These are phyloP conservation scores for Xiphorhynchus elegans DNA, from an alignment of 2,113 vertebrate species.

Conservation along the genomic window DNA sequence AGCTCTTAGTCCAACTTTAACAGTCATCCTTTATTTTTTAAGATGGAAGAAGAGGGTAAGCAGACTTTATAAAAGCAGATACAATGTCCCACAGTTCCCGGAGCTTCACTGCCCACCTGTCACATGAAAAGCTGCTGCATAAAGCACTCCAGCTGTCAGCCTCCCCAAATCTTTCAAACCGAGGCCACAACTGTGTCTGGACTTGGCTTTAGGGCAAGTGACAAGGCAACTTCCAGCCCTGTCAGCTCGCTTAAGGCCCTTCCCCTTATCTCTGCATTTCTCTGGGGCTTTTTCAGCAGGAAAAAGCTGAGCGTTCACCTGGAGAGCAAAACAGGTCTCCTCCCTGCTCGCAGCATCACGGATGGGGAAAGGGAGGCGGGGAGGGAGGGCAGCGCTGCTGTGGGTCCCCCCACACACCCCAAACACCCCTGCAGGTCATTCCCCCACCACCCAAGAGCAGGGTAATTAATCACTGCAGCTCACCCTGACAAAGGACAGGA, in stretches of 20 bases:
- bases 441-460: background rate
- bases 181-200: background rate
- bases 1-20: background rate
- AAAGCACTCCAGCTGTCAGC: background rate
- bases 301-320: background rate
- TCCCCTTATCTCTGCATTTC: background rate
- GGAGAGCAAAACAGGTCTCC: background rate
- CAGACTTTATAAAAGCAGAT: background rate
- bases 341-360: too few species aligned
- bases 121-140: background rate
- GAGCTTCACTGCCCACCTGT: background rate
- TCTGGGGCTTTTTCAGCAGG: background rate
- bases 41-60: background rate
- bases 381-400: background rate
- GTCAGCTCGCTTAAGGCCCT: background rate
- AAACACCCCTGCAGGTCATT: background rate
- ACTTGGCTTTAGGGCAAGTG: background rate
- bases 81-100: background rate
- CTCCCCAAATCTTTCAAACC: background rate
- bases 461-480: background rate
- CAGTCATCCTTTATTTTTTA: background rate
- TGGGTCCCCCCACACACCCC: too few species aligned
- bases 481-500: background rate
- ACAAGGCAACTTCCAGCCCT: background rate
- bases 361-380: too few species aligned